phyloP scores from a whole-genome alignment of 2,113 vertebrate genomes.

The Felis chaus region DNA sequence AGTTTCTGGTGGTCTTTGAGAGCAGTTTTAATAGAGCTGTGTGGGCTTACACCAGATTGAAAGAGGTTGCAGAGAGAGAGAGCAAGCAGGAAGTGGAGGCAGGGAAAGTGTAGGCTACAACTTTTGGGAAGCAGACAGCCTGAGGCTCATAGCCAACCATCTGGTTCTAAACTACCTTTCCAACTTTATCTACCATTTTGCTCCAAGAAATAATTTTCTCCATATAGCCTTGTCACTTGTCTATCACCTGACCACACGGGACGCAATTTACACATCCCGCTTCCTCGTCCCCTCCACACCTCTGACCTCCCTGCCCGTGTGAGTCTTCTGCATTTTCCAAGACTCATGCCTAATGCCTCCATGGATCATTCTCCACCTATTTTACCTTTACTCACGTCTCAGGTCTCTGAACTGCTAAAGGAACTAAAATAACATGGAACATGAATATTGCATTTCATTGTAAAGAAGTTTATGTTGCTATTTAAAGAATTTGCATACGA shows the following conservation, averaged over 20 bases:
- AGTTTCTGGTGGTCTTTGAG: constrained; percentile 7
- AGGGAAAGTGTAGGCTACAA: not conserved
- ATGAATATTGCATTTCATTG: not conserved
- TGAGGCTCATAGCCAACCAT: constrained; percentile 14
- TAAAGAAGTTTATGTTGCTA: not conserved
- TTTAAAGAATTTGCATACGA: constrained; percentile 1
- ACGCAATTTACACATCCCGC: not conserved
- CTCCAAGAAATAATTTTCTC: constrained; percentile 42
- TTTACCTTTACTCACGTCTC: not conserved
- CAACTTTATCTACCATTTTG: constrained; percentile 9
- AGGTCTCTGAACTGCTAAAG: not conserved
- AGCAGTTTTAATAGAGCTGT: constrained; percentile 37
- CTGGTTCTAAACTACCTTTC: constrained; percentile 39
- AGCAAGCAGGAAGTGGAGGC: not conserved
- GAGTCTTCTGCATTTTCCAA: not conserved
- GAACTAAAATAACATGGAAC: not conserved
- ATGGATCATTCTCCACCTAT: not conserved
- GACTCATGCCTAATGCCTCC: not conserved
- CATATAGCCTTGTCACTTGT: not conserved
- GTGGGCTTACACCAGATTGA: constrained; percentile 17
- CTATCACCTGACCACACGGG: not conserved
- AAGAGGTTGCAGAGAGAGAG: not conserved
- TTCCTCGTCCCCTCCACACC: not conserved
- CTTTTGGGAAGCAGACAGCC: constrained; percentile 38
- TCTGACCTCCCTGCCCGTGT: not conserved